Conservation (phyloP, 1,140 invertebrate genomes). For the Lerema accius region DNA sequence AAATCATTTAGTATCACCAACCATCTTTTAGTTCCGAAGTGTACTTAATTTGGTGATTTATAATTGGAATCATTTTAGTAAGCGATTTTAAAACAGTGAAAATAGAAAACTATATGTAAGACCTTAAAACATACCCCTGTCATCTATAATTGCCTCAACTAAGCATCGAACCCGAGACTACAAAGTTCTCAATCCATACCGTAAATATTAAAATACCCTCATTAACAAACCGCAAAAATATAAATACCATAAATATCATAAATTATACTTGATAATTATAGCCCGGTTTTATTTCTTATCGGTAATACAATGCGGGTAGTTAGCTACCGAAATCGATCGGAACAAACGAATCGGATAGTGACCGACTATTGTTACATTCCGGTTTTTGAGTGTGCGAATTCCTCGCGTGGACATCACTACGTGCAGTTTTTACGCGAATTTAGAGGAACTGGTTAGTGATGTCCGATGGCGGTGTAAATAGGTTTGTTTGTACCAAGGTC, state of each 20-base stretch:
- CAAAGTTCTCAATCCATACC: no score
- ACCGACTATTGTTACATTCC: conserved; percentile 75
- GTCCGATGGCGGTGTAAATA: conserved; percentile 18
- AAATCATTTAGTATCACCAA: background rate
- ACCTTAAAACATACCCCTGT: no score
- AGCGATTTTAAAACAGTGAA: no score
- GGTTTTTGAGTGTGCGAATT: conserved; percentile 65
- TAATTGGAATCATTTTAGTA: no score
- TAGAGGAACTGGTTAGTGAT: conserved; percentile 38
- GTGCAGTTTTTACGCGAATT: conserved; percentile 54
- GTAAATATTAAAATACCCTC: no score
- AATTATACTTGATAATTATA: background rate
- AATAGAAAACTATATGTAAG: no score
- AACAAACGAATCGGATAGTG: conserved; percentile 63
- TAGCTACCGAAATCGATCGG: conserved; percentile 46
- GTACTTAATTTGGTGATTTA: no score
- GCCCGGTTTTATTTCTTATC: conserved; percentile 19
- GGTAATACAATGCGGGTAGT: conserved; percentile 22
- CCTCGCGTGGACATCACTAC: conserved; percentile 49
- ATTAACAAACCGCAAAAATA: no score
- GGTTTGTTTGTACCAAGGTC: conserved; percentile 2
- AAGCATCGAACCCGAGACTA: no score
- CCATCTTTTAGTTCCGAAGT: background rate
- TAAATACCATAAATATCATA: background rate
- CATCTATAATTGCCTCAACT: no score